phyloP scores from a whole-genome alignment of 1,140 invertebrate genomes.

The Mycetomoellerius zeteki region DNA sequence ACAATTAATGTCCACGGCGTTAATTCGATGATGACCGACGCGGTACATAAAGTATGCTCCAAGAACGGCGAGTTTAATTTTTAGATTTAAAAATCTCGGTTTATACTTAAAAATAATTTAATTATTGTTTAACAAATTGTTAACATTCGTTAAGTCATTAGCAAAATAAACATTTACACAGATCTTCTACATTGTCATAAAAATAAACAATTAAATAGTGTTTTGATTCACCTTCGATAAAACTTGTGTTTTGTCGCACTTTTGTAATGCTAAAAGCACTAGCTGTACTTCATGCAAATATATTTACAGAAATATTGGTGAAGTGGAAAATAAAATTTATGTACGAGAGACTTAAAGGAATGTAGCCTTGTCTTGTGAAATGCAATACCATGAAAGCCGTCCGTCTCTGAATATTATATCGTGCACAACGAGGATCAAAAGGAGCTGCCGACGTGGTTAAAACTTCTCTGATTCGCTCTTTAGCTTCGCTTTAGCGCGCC shows the following conservation, averaged over 20 bases:
- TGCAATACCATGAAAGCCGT: background rate
- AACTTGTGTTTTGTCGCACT: background rate
- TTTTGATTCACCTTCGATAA: background rate
- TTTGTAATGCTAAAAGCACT: background rate
- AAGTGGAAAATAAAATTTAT: background rate
- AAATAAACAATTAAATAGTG: background rate
- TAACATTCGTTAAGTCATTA: background rate
- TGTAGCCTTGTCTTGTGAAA: constrained; percentile 25
- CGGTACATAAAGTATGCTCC: background rate
- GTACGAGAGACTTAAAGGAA: background rate
- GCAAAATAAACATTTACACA: background rate
- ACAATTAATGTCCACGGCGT: constrained; percentile 59
- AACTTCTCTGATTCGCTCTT: constrained; percentile 58
- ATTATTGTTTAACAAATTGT: constrained; percentile 14
- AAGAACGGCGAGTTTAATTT: background rate
- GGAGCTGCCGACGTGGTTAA: constrained; percentile 44
- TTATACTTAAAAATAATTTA: background rate
- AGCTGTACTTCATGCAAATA: background rate
- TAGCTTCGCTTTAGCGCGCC: constrained; percentile 25
- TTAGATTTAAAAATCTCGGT: background rate
- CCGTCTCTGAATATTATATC: background rate
- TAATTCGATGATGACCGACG: constrained; percentile 45
- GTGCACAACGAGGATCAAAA: background rate
- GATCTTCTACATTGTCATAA: background rate
- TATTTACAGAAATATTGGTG: constrained; percentile 10